Conservation (phyloP, 2,888 invertebrate species). For the Athetis lepigone region DNA sequence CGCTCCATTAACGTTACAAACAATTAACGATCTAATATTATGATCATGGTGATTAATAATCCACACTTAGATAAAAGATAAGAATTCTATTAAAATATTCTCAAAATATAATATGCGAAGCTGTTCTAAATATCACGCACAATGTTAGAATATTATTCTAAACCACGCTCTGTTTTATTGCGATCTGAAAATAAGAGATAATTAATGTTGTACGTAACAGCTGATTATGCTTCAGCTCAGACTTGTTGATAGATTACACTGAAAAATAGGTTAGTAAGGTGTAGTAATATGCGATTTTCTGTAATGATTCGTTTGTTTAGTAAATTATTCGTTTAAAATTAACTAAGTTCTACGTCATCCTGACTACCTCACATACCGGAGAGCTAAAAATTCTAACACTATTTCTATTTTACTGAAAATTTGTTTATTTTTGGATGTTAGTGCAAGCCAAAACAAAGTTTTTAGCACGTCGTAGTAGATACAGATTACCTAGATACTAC, state of each 20-base stretch:
- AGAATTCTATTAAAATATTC: conserved; percentile 32
- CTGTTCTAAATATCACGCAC: conserved; percentile 23
- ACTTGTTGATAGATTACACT: conserved; percentile 47
- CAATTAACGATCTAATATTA: conserved; percentile 13
- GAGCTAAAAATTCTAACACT: conserved; percentile 40
- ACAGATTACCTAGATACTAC: conserved; percentile 30
- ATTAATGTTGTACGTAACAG: conserved; percentile 40
- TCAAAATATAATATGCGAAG: conserved; percentile 10
- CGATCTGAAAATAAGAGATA: conserved; percentile 44
- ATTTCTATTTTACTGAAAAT: conserved; percentile 51
- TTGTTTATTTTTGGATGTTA: conserved; percentile 48
- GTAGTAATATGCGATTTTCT: conserved; percentile 39
- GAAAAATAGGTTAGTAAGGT: conserved; percentile 52
- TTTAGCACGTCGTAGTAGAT: conserved; percentile 38
- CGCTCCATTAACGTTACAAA: conserved; percentile 10
- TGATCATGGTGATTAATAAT: conserved; percentile 22
- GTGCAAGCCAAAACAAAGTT: conserved; percentile 44
- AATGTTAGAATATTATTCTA: conserved; percentile 24
- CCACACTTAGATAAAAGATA: conserved; percentile 27
- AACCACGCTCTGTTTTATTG: conserved; percentile 24
- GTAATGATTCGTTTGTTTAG: conserved; percentile 44
- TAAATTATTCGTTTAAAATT: conserved; percentile 52
- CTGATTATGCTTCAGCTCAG: conserved; percentile 38
- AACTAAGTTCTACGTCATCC: conserved; percentile 52
- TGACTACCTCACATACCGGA: conserved; percentile 41